Conservation (phyloP, 2,113 vertebrate genomes). For the Perca schrenkii region DNA sequence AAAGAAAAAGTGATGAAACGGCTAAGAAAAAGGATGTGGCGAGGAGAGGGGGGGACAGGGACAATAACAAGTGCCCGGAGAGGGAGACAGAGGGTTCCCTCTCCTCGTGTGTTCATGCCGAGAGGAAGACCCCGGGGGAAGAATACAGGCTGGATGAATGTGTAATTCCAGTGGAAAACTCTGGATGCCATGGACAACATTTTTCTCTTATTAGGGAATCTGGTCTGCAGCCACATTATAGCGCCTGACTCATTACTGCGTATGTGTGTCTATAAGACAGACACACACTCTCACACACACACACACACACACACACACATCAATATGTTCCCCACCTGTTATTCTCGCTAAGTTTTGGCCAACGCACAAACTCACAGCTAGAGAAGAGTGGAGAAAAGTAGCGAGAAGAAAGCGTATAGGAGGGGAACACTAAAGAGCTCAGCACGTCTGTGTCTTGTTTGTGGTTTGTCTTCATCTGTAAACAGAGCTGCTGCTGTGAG, state of each 20-base stretch:
- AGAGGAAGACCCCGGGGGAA: conserved; percentile 79
- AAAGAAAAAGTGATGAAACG: conserved; percentile 54
- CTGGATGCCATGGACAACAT: conserved; percentile 75
- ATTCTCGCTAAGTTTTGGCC: conserved; percentile 60
- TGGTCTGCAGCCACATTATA: conserved; percentile 68
- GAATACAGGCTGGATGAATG: conserved; percentile 80
- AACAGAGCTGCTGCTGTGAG: conserved; percentile 76
- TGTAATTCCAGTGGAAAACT: conserved; percentile 82
- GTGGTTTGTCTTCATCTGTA: conserved; percentile 79
- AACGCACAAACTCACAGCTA: conserved; percentile 49
- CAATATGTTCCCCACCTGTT: conserved; percentile 82
- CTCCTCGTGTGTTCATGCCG: conserved; percentile 62
- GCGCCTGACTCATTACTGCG: conserved; percentile 63
- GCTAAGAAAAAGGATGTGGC: conserved; percentile 68
- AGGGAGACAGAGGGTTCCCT: conserved; percentile 78
- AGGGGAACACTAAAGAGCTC: conserved; percentile 30
- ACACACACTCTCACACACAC: conserved; percentile 30
- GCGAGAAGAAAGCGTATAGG: conserved; percentile 11
- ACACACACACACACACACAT: conserved; percentile 39
- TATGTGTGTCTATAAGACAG: conserved; percentile 33
- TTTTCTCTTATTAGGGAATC: conserved; percentile 79
- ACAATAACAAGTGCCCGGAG: conserved; percentile 42
- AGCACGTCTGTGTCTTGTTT: conserved; percentile 76
- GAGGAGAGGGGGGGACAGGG: neutral
- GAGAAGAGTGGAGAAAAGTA: neutral